Evolutionary conservation across 1,140 invertebrate species (phyloP).

Genomic region (Thaumatotibia leucotreta): DNA sequence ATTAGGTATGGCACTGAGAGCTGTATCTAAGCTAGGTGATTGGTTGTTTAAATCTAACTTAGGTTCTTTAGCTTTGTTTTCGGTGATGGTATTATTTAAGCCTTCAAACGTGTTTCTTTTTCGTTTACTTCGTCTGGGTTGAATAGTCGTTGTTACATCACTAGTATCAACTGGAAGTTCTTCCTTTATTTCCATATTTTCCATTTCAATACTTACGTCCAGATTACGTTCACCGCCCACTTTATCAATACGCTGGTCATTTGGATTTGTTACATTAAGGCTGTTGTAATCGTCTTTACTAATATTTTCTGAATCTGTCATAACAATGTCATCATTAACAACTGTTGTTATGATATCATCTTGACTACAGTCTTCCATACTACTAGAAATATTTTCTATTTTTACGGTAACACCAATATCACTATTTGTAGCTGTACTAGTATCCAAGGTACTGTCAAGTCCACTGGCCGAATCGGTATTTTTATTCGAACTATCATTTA

Average conservation of each 20-base stretch:
- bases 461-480: neutral
- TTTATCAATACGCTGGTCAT: conserved; percentile 16
- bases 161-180: neutral
- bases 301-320: neutral
- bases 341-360: conserved; percentile 5
- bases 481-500: conserved; percentile 17
- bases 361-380: neutral
- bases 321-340: conserved; percentile 21
- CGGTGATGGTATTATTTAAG: neutral
- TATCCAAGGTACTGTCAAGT: neutral
- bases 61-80: neutral
- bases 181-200: neutral
- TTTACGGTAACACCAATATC: neutral
- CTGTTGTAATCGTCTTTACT: conserved; percentile 17
- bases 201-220: neutral
- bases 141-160: neutral
- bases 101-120: neutral
- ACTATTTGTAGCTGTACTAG: neutral
- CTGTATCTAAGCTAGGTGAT: neutral
- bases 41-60: neutral
- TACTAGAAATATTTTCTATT: neutral
- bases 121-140: conserved; percentile 4
- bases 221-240: conserved; percentile 17
- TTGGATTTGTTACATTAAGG: conserved; percentile 21
- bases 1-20: neutral